Evolutionary conservation across 64 coral and sea anemone species (phyloP).

Genomic region (Montipora capricornis): DNA sequence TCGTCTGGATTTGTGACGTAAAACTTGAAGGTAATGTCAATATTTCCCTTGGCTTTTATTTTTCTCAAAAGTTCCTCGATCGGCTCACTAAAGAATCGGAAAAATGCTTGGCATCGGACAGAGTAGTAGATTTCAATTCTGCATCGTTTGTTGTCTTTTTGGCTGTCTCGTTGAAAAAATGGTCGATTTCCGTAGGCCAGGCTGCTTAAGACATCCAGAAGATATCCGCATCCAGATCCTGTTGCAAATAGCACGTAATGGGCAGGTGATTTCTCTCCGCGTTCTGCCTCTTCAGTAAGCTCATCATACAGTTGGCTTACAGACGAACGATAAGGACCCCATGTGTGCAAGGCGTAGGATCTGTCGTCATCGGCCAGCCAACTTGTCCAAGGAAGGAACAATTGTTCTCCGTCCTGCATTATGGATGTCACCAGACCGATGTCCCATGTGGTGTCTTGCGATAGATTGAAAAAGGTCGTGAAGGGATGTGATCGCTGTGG

Average conservation of each 20-base stretch:
- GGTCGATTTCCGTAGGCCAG: conserved; percentile 43
- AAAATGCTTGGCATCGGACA: conserved; percentile 59
- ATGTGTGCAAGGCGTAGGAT: conserved; percentile 3
- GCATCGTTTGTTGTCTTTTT: background rate
- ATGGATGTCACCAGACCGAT: conserved; percentile 63
- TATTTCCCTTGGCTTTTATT: conserved; percentile 49
- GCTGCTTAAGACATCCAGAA: conserved; percentile 69
- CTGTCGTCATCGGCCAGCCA: conserved; percentile 37
- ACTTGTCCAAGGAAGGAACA: conserved; percentile 72
- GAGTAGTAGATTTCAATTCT: conserved; percentile 71
- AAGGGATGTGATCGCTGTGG: conserved; percentile 77
- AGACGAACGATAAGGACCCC: conserved; percentile 80
- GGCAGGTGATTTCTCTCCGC: background rate
- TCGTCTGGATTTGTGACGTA: conserved; percentile 47
- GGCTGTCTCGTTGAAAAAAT: background rate
- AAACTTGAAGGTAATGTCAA: conserved; percentile 33
- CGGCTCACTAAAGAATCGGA: conserved; percentile 10
- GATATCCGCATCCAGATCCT: conserved; percentile 74
- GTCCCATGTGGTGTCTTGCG: conserved; percentile 61
- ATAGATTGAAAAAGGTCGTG: conserved; percentile 67
- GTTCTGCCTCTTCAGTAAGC: background rate
- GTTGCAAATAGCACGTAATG: conserved; percentile 68
- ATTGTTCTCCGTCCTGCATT: conserved; percentile 61
- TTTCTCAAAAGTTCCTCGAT: conserved; percentile 16
- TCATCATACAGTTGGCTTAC: conserved; percentile 43